Percentiles rank a stretch among this genome's conserved stretches.
These are phyloP conservation scores for Procavia capensis DNA, from an alignment of 2,113 vertebrate species.

Conservation along the genomic window DNA sequence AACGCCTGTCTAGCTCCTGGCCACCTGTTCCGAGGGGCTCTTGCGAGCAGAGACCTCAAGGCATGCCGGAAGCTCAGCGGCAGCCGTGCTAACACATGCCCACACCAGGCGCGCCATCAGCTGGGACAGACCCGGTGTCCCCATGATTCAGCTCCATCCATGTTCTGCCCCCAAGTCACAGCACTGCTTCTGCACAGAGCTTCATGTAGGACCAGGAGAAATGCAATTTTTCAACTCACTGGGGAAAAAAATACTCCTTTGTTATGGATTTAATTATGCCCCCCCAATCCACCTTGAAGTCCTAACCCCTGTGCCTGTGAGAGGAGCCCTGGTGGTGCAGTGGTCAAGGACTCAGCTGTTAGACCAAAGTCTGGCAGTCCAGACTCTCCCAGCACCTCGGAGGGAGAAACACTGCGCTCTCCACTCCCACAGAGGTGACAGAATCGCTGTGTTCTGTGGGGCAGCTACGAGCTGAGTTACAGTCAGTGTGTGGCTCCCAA, in stretches of 20 bases:
- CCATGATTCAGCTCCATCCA: neutral
- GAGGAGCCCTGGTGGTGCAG: neutral
- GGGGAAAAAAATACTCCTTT: too few relatives aligned
- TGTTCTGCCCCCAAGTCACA: neutral
- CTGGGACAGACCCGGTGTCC: rapidly evolving
- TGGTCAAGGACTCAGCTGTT: neutral
- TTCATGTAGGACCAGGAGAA: neutral
- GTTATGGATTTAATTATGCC: too few relatives aligned
- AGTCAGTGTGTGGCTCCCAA: neutral
- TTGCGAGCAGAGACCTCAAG: neutral
- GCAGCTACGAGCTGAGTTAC: too few relatives aligned
- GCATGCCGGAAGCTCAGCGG: neutral
- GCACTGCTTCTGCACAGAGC: neutral
- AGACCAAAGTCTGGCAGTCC: neutral
- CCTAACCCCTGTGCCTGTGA: neutral
- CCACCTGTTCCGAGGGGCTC: neutral
- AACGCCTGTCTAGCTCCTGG: neutral
- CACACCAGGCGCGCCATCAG: too few relatives aligned
- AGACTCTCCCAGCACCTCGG: too few relatives aligned
- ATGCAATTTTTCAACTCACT: neutral
- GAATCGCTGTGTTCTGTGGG: neutral
- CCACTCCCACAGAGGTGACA: neutral
- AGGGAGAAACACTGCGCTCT: neutral
- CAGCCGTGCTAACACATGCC: neutral
- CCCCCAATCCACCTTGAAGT: too few relatives aligned